Evolutionary conservation across 2,888 invertebrate species (phyloP), one percentile per base, ranked within the genome.

Genomic region (Dryobotodes eremita): DNA sequence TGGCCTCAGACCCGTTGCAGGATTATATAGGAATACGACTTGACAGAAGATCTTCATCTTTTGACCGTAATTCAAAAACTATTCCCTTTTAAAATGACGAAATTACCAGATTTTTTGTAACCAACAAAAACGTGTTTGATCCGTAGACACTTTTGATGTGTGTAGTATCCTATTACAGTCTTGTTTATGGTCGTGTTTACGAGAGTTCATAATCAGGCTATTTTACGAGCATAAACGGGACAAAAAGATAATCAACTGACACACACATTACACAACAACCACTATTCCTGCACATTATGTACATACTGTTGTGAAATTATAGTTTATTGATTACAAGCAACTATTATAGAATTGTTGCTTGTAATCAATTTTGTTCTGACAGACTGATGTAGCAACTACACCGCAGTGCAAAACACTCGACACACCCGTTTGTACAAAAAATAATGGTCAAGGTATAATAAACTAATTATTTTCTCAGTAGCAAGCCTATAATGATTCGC

Each of bases 321-420:
- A n/a, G n/a, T n/a, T n/a, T n/a, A n/a, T n/a, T n/a, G n/a, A n/a
- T n/a, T n/a, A n/a, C n/a, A n/a, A n/a, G n/a, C n/a, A n/a, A n/a
- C n/a, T n/a, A n/a, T n/a, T 26, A 36, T 36, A 36, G 71, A 70
- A 57, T 59, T 11, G 8, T 66, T 26, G 26, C 61, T 61, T 50
- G 55, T 46, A 62, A 78, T 84, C n/a, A 82, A 82, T 55, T 42
- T 42, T 55, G 42, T 66, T 85, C 64, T 73, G 76, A 65, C 57
- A 71, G 55, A 57, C 82, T 50, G 42, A 69, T 69, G 8, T 50
- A 31, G 23, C 15, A 31, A 31, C 20, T 1, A 20, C 8, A 68
- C 48, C 48, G 20, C 68, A 26, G 13, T 71, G 71, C 73, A 66
- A 69, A 85, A 50, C 26, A 15, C 15, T 26, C 50, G 8, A 31